A percentile compares a stretch with the other conserved stretches of the same genome.
Conservation (phyloP, 2,888 invertebrate species). For the Blastobasis lacticolella region DNA sequence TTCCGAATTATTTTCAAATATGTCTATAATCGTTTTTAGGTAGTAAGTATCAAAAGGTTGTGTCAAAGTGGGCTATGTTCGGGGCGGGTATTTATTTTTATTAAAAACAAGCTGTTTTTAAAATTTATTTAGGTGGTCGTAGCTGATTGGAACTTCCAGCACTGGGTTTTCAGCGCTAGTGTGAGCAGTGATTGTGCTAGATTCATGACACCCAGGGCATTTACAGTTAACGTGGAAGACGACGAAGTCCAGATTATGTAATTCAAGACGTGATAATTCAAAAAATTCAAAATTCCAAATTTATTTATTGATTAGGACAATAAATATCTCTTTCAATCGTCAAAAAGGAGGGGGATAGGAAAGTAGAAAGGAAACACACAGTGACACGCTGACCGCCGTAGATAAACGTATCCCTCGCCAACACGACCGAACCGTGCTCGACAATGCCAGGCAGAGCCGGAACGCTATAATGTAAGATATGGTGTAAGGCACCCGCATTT, state of each 20-base stretch:
- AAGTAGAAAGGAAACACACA: too few relatives aligned
- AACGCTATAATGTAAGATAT: not conserved
- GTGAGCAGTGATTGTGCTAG: not conserved
- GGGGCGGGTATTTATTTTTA: not conserved
- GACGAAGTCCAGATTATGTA: not conserved
- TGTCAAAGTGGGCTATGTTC: not conserved
- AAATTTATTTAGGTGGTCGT: conserved; percentile 4
- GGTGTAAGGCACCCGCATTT: not conserved
- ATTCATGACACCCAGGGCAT: not conserved
- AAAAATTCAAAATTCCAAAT: not conserved
- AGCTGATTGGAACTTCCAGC: conserved; percentile 6
- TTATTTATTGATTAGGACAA: not conserved
- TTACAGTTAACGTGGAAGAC: not conserved
- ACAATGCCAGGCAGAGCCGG: not conserved
- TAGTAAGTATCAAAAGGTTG: not conserved
- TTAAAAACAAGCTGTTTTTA: not conserved
- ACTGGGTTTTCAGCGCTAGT: conserved; percentile 2
- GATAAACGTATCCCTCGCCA: too few relatives aligned
- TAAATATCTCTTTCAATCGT: not conserved
- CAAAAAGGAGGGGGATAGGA: too few relatives aligned
- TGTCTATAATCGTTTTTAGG: not conserved
- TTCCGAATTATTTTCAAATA: not conserved
- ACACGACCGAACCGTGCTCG: too few relatives aligned
- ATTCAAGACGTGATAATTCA: not conserved
- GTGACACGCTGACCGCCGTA: too few relatives aligned